Evolutionary conservation across 2,888 invertebrate genomes (phyloP).

Genomic region (Galerucella pusilla): DNA sequence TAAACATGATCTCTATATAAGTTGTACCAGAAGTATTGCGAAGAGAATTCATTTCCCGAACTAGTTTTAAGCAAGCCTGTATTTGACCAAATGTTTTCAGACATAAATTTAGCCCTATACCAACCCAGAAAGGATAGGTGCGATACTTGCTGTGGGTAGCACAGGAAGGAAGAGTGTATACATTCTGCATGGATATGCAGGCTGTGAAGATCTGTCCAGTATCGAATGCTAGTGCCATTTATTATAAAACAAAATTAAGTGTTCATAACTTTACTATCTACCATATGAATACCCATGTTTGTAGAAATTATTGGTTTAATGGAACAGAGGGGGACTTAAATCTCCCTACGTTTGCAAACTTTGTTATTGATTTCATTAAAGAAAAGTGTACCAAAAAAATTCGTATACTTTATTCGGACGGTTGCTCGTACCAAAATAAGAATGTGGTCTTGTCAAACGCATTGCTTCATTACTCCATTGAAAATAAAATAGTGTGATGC

Average conservation of each 20-base stretch:
- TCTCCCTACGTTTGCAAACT: too few species aligned
- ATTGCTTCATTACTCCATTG: not conserved
- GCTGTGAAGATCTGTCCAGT: slow-evolving; percentile 39
- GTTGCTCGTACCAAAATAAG: slow-evolving; percentile 14
- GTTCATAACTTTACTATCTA: slow-evolving; percentile 45
- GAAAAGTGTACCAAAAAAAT: too few species aligned
- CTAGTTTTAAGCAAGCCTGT: slow-evolving; percentile 3
- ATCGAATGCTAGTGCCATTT: slow-evolving; percentile 40
- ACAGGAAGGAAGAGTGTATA: too few species aligned
- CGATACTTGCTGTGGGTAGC: slow-evolving; percentile 2
- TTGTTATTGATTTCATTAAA: too few species aligned
- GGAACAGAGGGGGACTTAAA: slow-evolving; percentile 24
- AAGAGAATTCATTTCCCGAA: not conserved
- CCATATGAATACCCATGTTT: slow-evolving; percentile 27
- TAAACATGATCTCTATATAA: slow-evolving; percentile 17
- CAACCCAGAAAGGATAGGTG: slow-evolving; percentile 13
- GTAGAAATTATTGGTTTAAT: slow-evolving; percentile 31
- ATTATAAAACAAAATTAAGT: slow-evolving; percentile 45
- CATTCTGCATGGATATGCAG: slow-evolving; percentile 15
- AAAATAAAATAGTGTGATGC: slow-evolving; percentile 25
- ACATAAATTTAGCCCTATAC: slow-evolving; percentile 6
- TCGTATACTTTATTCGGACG: slow-evolving; percentile 10
- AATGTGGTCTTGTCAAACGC: slow-evolving; percentile 1
- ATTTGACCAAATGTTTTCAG: not conserved
- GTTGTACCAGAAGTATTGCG: slow-evolving; percentile 6